These are phyloP conservation scores for Agrypnus murinus DNA, from an alignment of 2,888 invertebrate genomes.

Conservation along the genomic window DNA sequence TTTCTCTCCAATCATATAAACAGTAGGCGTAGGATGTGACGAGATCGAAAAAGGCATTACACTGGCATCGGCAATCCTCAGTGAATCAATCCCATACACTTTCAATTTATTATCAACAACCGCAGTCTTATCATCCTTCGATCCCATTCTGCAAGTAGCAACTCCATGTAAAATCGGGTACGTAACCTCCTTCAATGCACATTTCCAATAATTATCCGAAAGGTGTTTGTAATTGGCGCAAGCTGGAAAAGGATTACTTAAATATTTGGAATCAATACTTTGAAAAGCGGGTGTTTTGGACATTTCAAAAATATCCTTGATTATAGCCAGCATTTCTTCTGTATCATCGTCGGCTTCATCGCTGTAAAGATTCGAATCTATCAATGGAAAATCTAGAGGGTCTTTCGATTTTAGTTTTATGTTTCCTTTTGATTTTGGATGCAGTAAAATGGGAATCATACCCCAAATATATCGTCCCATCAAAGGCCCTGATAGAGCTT, in stretches of 20 bases:
- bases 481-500: not conserved
- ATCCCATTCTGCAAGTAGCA: conserved; percentile 14
- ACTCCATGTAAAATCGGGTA: conserved; percentile 21
- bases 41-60: conserved; percentile 25
- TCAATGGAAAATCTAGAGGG: conserved; percentile 12
- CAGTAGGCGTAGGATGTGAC: conserved; percentile 10
- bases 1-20: conserved; percentile 14
- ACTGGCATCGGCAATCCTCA: conserved; percentile 8
- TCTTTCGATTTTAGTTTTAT: conserved; percentile 6
- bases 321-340: conserved; percentile 2
- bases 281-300: conserved; percentile 15
- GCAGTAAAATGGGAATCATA: conserved; percentile 7
- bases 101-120: conserved; percentile 8
- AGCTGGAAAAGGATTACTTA: conserved; percentile 7
- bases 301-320: conserved; percentile 13
- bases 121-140: not conserved
- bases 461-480: not conserved
- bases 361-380: conserved; percentile 5
- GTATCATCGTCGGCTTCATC: conserved; percentile 1
- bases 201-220: conserved; percentile 20
- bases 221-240: not conserved
- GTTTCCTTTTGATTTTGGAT: conserved; percentile 17
- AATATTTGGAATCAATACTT: conserved; percentile 6
- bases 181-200: conserved; percentile 1
- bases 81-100: not conserved